Evolutionary conservation across 1,140 invertebrate species (phyloP).

Genomic region (Micrasema longulum): DNA sequence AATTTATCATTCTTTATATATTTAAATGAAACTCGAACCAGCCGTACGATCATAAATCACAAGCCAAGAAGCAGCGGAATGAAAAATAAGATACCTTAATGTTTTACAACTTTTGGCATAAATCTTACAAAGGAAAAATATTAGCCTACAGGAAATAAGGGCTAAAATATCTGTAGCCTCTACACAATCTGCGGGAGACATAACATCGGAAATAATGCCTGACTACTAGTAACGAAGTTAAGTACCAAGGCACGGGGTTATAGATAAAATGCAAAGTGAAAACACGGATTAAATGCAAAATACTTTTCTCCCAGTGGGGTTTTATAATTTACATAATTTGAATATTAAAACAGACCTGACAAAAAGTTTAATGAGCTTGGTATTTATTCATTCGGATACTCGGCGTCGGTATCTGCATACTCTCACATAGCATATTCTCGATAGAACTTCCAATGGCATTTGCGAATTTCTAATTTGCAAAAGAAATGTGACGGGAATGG

Average conservation of each 20-base stretch:
- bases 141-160: constrained; percentile 24
- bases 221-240: too few species aligned
- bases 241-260: too few species aligned
- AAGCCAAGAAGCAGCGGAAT: constrained; percentile 26
- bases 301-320: constrained; percentile 20
- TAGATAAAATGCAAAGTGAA: constrained; percentile 22
- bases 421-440: constrained; percentile 32
- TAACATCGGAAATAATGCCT: too few species aligned
- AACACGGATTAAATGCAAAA: constrained; percentile 22
- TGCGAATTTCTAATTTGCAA: constrained; percentile 55
- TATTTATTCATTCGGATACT: constrained; percentile 41
- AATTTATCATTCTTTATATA: constrained; percentile 3
- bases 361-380: constrained; percentile 43
- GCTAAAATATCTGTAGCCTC: too few species aligned
- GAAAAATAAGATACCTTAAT: constrained; percentile 40
- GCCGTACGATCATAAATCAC: constrained; percentile 26
- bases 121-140: constrained; percentile 29
- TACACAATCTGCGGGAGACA: too few species aligned
- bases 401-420: constrained; percentile 34
- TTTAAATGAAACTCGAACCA: constrained; percentile 16
- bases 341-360: constrained; percentile 37
- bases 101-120: constrained; percentile 35
- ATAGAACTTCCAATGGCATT: constrained; percentile 48
- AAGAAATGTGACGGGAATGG: constrained; percentile 54
- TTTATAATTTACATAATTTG: constrained; percentile 42